A percentile compares a stretch with the other conserved stretches of the same genome.
phyloP scores from a whole-genome alignment of 2,888 invertebrate genomes.

The Alviniconcha strummeri region DNA sequence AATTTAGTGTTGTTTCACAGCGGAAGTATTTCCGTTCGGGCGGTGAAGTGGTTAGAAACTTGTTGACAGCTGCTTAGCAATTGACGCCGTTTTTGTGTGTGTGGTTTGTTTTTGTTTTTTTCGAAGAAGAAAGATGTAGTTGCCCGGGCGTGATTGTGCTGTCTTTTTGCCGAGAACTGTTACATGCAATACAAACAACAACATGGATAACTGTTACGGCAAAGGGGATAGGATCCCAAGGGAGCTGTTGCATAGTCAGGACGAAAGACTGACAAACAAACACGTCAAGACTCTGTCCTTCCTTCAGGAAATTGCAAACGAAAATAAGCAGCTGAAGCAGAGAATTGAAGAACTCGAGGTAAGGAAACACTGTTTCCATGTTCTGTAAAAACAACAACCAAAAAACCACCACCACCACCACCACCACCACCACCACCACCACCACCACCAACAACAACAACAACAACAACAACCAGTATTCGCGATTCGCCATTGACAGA shows the following conservation, averaged over 20 bases:
- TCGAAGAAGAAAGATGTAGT: too few relatives aligned
- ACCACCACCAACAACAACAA: too few relatives aligned
- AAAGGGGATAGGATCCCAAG: conserved; percentile 52
- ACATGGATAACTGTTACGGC: conserved; percentile 63
- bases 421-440: too few relatives aligned
- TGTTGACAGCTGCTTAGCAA: conserved; percentile 55
- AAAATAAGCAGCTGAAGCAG: conserved; percentile 66
- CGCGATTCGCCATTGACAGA: neutral
- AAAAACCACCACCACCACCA: too few relatives aligned
- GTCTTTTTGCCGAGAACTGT: neutral
- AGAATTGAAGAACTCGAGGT: conserved; percentile 66
- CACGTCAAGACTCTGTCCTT: conserved; percentile 68
- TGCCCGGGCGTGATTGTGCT: too few relatives aligned
- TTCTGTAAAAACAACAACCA: neutral
- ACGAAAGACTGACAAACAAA: conserved; percentile 63
- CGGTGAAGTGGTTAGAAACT: conserved; percentile 27
- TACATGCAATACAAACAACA: too few relatives aligned
- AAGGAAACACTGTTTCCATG: conserved; percentile 5
- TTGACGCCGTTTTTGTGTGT: conserved; percentile 21
- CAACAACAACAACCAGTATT: neutral
- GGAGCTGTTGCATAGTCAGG: conserved; percentile 54
- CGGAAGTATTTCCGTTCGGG: neutral
- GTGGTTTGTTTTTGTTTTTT: neutral
- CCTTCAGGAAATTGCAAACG: conserved; percentile 66
- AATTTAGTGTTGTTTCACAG: neutral